Conservation (phyloP, 2,797 vertebrate genomes). For the Betta splendens region DNA sequence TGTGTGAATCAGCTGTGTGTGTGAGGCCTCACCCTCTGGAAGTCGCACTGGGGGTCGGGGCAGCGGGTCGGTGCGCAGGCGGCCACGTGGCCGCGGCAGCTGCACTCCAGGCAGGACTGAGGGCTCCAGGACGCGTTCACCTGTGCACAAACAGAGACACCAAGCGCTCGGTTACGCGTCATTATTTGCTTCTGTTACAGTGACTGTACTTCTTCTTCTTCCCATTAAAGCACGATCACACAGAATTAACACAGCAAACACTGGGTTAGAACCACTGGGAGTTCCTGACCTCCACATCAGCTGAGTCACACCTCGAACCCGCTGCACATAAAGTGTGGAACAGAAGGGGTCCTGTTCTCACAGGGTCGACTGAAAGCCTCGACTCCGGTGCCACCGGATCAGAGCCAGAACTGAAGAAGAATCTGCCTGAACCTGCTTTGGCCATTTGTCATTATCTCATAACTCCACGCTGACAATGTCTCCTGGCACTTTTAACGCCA, state of each 20-base stretch:
- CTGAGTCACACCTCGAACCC: no score
- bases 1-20: no score
- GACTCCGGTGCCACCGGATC: slow-evolving; percentile 20
- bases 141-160: slow-evolving; percentile 73
- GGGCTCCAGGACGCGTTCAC: slow-evolving; percentile 89
- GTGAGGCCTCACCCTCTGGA: slow-evolving; percentile 85
- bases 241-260: no score
- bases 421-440: neutral
- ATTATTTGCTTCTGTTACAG: neutral
- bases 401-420: slow-evolving; percentile 2
- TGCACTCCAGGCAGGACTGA: slow-evolving; percentile 87
- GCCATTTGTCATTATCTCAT: slow-evolving; percentile 42
- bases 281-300: no score
- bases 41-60: slow-evolving; percentile 86
- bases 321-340: no score
- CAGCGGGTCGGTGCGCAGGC: slow-evolving; percentile 84
- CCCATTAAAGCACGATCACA: no score
- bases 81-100: slow-evolving; percentile 81
- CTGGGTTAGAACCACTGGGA: no score
- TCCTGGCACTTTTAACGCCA: slow-evolving; percentile 48
- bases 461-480: slow-evolving; percentile 40
- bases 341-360: no score
- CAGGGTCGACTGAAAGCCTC: slow-evolving; percentile 21
- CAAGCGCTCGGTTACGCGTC: neutral
- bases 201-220: neutral